These are phyloP conservation scores for Zosterops japonicus DNA, from an alignment of 2,113 vertebrate genomes.

Conservation along the genomic window DNA sequence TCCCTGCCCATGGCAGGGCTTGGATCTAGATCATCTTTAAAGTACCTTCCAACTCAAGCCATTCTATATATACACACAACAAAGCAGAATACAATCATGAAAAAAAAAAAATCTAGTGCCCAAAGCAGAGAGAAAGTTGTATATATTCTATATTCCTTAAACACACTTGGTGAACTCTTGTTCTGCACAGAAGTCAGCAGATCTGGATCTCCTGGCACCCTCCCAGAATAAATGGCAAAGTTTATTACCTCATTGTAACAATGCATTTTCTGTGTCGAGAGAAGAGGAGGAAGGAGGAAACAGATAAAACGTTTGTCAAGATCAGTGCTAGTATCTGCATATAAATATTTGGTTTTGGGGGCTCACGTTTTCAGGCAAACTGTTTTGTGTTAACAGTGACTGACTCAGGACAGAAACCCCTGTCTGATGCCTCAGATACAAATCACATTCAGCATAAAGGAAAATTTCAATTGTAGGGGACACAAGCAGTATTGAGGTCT, in stretches of 20 bases:
- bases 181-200: not conserved
- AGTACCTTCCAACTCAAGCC: not conserved
- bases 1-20: not conserved
- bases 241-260: not conserved
- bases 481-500: not conserved
- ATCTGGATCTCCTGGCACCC: not conserved
- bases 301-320: not conserved
- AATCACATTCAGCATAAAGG: not conserved
- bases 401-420: not conserved
- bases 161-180: fast-evolving
- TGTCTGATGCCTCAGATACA: not conserved
- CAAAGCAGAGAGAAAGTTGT: not conserved
- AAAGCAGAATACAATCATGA: not conserved
- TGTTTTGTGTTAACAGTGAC: not conserved
- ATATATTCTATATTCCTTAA: not conserved
- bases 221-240: not conserved
- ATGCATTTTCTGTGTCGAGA: not conserved
- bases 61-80: not conserved
- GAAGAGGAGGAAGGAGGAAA: not conserved
- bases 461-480: not conserved
- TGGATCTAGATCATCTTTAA: not conserved
- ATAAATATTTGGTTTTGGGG: not conserved
- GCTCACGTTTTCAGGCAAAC: not conserved
- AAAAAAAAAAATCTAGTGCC: not conserved
- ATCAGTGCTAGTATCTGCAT: not conserved